Conservation (phyloP, 2,888 invertebrate genomes). For the Drosophila kuntzei region DNA sequence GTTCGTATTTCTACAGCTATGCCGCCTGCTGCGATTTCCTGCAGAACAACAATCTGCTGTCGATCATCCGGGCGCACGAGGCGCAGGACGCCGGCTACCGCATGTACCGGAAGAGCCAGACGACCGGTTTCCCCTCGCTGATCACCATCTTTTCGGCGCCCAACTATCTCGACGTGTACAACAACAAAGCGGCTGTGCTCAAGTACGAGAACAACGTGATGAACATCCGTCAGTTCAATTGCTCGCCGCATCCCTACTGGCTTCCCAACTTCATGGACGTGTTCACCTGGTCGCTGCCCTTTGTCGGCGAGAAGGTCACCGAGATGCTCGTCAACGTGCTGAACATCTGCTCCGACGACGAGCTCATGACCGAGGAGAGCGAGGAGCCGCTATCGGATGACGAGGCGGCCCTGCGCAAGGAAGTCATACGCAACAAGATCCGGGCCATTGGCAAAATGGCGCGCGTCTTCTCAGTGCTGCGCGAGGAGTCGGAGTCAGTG, state of each 20-base stretch:
- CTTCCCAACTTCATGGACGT: conserved; percentile 99
- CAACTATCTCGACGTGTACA: conserved; percentile 99
- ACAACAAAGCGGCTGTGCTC: conserved; percentile 99
- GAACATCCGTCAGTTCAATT: conserved; percentile 99
- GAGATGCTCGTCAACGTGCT: conserved; percentile 99
- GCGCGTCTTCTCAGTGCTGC: conserved; percentile 98
- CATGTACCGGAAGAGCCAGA: conserved; percentile 99
- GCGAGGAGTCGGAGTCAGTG: conserved; percentile 99
- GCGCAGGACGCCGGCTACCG: conserved; percentile 99
- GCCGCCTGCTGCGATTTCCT: conserved; percentile 99
- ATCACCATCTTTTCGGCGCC: conserved; percentile 99
- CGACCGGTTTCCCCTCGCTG: conserved; percentile 99
- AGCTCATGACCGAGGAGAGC: conserved; percentile 98
- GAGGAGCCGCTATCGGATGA: conserved; percentile 88
- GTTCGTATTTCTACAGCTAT: conserved; percentile 99
- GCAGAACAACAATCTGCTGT: conserved; percentile 99
- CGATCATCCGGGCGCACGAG: conserved; percentile 99
- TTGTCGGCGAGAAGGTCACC: conserved; percentile 99
- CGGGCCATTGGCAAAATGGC: conserved; percentile 99
- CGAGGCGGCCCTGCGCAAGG: conserved; percentile 97
- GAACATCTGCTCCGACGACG: conserved; percentile 99
- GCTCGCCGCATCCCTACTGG: conserved; percentile 99
- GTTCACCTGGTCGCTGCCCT: conserved; percentile 99
- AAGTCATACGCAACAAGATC: conserved; percentile 99
- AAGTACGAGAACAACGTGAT: conserved; percentile 99